phyloP scores from a whole-genome alignment of 2,888 invertebrate species.

The Neoitamus cyanurus region DNA sequence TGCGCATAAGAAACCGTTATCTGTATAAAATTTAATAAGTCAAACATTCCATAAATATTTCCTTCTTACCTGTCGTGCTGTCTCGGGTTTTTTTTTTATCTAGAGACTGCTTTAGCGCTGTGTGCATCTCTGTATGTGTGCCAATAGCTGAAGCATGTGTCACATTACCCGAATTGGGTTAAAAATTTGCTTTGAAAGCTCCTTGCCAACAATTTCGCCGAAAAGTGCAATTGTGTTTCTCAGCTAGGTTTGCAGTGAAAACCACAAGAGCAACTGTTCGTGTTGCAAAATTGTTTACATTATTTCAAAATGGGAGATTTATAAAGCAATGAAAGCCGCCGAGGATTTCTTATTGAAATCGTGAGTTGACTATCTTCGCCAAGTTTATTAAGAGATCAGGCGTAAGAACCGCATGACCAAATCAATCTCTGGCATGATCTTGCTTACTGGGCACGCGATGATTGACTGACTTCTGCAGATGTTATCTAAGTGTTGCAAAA shows the following conservation, averaged over 20 bases:
- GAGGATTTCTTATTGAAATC: constrained; percentile 8
- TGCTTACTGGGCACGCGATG: neutral
- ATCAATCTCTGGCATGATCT: neutral
- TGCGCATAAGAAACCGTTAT: neutral
- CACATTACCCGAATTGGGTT: neutral
- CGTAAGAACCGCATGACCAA: constrained; percentile 1
- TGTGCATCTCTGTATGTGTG: neutral
- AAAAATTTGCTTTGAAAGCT: neutral
- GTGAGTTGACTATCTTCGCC: constrained; percentile 11
- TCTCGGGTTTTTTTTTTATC: neutral
- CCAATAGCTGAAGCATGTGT: neutral
- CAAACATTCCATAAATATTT: neutral
- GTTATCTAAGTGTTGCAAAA: constrained; percentile 17
- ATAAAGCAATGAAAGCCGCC: constrained; percentile 7
- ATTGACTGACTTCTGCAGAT: neutral
- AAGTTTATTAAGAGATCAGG: constrained; percentile 6
- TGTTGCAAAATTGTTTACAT: constrained; percentile 7
- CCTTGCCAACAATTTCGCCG: neutral
- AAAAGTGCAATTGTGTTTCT: neutral
- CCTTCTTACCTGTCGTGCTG: constrained; percentile 3
- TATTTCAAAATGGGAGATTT: constrained; percentile 7
- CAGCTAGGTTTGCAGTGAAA: neutral
- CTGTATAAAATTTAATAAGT: neutral
- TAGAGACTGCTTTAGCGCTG: neutral
- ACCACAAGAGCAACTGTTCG: neutral